These are phyloP conservation scores for Chrysemys picta DNA, from an alignment of 2,113 vertebrate genomes.

Conservation along the genomic window DNA sequence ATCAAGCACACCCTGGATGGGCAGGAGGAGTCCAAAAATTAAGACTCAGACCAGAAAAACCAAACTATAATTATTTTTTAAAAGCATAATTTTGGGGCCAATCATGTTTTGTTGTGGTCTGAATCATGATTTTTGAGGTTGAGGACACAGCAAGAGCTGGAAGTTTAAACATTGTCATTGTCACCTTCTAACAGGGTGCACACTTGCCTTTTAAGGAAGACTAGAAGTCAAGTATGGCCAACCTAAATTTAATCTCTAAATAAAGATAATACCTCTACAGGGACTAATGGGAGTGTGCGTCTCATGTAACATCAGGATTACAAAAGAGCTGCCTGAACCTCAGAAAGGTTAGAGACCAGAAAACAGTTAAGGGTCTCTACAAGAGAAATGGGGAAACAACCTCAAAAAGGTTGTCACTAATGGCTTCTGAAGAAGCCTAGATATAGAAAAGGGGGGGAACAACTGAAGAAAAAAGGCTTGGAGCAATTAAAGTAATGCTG, in stretches of 20 bases:
- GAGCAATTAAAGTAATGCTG: background rate
- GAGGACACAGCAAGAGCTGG: background rate
- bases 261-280: background rate
- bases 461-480: background rate
- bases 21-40: too few relatives aligned
- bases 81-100: background rate
- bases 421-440: background rate
- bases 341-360: background rate
- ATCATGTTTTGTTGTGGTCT: background rate
- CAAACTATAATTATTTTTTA: too few relatives aligned
- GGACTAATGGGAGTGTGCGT: background rate
- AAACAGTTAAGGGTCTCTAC: background rate
- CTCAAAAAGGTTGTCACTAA: background rate
- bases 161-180: accelerated
- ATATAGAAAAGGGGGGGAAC: accelerated
- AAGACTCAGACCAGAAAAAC: too few relatives aligned
- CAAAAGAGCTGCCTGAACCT: accelerated
- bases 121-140: background rate
- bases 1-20: too few relatives aligned
- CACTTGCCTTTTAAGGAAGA: background rate
- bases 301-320: accelerated
- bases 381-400: too few relatives aligned
- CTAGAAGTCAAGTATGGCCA: background rate
- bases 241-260: background rate
- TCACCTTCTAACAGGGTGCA: background rate